A percentile compares a stretch with the other conserved stretches of the same genome.
These are phyloP conservation scores for Phasianus colchicus DNA, from an alignment of 2,113 vertebrate genomes.

Conservation along the genomic window DNA sequence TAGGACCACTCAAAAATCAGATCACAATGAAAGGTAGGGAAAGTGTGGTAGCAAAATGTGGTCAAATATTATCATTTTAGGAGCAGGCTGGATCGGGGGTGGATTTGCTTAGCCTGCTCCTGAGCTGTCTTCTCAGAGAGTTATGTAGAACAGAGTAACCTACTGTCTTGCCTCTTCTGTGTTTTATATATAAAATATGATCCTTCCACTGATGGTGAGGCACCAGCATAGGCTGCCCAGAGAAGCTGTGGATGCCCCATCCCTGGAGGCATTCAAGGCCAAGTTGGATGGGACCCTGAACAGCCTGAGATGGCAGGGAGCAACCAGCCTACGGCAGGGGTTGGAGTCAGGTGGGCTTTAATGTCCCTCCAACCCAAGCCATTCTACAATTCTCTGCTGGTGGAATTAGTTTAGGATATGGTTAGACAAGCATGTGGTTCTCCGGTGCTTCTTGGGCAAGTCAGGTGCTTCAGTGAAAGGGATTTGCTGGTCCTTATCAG, in stretches of 20 bases:
- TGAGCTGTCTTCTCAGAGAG: not conserved
- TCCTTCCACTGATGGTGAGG: not conserved
- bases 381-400: not conserved
- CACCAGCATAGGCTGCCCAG: too few species aligned
- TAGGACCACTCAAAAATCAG: too few species aligned
- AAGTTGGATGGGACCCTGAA: too few species aligned
- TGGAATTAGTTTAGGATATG: not conserved
- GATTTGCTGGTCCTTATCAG: not conserved
- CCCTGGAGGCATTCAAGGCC: too few species aligned
- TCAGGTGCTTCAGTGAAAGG: not conserved
- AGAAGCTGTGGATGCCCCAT: too few species aligned
- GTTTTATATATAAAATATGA: not conserved
- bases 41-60: not conserved
- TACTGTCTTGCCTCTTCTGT: not conserved
- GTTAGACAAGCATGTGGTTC: not conserved
- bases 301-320: too few species aligned
- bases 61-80: not conserved
- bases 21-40: not conserved
- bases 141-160: not conserved
- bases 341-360: too few species aligned
- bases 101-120: not conserved
- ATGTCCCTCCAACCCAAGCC: too few species aligned
- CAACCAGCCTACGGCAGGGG: too few species aligned
- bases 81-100: accelerated
- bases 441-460: not conserved